phyloP scores from a whole-genome alignment of 1,140 invertebrate genomes.

The Pantala flavescens region DNA sequence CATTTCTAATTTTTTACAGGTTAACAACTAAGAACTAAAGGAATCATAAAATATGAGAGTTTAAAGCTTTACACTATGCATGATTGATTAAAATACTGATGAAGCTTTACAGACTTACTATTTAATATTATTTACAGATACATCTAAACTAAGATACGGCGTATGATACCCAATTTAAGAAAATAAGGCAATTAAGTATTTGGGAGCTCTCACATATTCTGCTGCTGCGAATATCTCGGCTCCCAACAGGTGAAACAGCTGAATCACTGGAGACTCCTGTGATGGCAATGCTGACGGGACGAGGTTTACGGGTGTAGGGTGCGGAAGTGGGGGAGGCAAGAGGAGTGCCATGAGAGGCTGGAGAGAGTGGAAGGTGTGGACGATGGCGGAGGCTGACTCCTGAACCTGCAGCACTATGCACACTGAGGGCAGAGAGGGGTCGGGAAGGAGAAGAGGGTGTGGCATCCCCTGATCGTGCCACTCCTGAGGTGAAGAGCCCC shows the following conservation, averaged over 20 bases:
- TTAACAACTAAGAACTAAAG: no score
- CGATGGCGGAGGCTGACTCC: slow-evolving; percentile 44
- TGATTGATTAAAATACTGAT: no score
- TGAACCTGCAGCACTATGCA: slow-evolving; percentile 48
- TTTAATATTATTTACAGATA: no score
- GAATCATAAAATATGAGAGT: no score
- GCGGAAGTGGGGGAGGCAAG: slow-evolving; percentile 30
- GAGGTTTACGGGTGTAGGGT: slow-evolving; percentile 45
- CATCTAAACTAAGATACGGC: no score
- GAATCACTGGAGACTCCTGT: slow-evolving; percentile 56
- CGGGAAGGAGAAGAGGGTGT: slow-evolving; percentile 58
- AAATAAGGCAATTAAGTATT: neutral
- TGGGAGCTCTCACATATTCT: neutral
- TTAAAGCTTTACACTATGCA: no score
- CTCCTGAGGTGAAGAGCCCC: slow-evolving; percentile 27
- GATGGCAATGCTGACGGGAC: slow-evolving; percentile 75
- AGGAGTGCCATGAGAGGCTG: neutral
- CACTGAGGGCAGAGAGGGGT: slow-evolving; percentile 69
- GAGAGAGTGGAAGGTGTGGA: slow-evolving; percentile 19
- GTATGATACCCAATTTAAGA: no score
- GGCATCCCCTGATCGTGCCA: slow-evolving; percentile 55
- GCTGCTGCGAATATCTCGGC: slow-evolving; percentile 37
- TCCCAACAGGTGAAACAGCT: slow-evolving; percentile 28
- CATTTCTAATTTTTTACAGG: no score
- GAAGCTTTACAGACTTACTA: no score